Conservation (phyloP, 2,888 invertebrate genomes). For the Carterocephalus palaemon region DNA sequence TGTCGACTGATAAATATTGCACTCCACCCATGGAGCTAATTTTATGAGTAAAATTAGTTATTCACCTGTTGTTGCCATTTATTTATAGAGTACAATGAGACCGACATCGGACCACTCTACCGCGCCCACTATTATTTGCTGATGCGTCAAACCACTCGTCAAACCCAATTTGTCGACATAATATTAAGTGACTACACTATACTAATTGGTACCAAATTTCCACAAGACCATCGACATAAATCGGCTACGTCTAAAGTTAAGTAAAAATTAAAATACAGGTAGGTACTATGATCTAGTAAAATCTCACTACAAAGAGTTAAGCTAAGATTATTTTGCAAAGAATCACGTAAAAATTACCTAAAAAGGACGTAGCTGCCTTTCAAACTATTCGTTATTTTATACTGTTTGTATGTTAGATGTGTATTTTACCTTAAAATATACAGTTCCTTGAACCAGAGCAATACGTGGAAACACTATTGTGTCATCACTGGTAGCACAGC, state of each 20-base stretch:
- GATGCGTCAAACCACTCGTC: conserved; percentile 62
- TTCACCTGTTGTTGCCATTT: conserved; percentile 79
- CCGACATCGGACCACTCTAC: conserved; percentile 57
- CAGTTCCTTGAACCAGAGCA: conserved; percentile 12
- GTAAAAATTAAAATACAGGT: too few species aligned
- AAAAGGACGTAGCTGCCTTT: too few species aligned
- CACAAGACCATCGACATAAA: too few species aligned
- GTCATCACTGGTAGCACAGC: too few species aligned
- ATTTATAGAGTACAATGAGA: conserved; percentile 70
- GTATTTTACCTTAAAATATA: conserved; percentile 9
- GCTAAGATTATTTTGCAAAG: too few species aligned
- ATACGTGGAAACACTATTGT: conserved; percentile 20
- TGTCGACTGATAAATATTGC: conserved; percentile 70
- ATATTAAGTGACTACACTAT: conserved; percentile 33
- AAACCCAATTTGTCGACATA: conserved; percentile 53
- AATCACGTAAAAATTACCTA: too few species aligned
- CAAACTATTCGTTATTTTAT: too few species aligned
- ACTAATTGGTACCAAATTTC: conserved; percentile 4
- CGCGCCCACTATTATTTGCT: conserved; percentile 67
- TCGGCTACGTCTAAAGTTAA: too few species aligned
- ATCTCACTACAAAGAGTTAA: too few species aligned
- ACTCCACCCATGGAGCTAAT: conserved; percentile 75
- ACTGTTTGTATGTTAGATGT: conserved; percentile 2
- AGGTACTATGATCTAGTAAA: too few species aligned
- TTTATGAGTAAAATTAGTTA: conserved; percentile 78